These are phyloP conservation scores for Thalassoma bifasciatum DNA, from an alignment of 2,113 vertebrate genomes.

Conservation along the genomic window DNA sequence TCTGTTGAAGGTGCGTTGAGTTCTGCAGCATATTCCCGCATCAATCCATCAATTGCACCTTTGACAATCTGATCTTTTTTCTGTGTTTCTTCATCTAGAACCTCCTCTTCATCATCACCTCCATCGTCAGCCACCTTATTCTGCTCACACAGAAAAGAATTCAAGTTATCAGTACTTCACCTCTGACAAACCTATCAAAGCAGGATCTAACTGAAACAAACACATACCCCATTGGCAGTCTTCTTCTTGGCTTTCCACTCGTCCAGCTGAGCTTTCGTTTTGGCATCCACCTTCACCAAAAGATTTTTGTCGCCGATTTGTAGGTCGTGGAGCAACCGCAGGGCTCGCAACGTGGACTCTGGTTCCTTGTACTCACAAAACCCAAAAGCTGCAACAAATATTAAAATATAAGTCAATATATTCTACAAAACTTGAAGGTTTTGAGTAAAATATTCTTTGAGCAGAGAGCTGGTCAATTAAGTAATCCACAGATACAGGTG, in stretches of 20 bases:
- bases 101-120: slow-evolving; percentile 93
- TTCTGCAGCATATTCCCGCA: slow-evolving; percentile 96
- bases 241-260: slow-evolving; percentile 99
- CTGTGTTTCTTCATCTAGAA: slow-evolving; percentile 95
- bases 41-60: slow-evolving; percentile 95
- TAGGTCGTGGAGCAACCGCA: slow-evolving; percentile 95
- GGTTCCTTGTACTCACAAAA: slow-evolving; percentile 99
- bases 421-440: neutral
- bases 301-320: slow-evolving; percentile 98
- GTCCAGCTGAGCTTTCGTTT: slow-evolving; percentile 97
- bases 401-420: neutral
- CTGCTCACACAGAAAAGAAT: slow-evolving; percentile 64
- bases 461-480: neutral
- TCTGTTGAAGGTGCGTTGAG: slow-evolving; percentile 96
- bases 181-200: neutral
- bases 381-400: slow-evolving; percentile 89
- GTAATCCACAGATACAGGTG: neutral
- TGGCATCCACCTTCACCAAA: slow-evolving; percentile 98
- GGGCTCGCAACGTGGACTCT: slow-evolving; percentile 94
- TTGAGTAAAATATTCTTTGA: neutral
- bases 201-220: neutral
- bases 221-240: slow-evolving; percentile 90
- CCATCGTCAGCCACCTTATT: slow-evolving; percentile 87
- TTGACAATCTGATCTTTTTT: slow-evolving; percentile 95
- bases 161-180: neutral